These are phyloP conservation scores for Palaemon carinicauda DNA, from an alignment of 1,140 invertebrate genomes.

Conservation along the genomic window DNA sequence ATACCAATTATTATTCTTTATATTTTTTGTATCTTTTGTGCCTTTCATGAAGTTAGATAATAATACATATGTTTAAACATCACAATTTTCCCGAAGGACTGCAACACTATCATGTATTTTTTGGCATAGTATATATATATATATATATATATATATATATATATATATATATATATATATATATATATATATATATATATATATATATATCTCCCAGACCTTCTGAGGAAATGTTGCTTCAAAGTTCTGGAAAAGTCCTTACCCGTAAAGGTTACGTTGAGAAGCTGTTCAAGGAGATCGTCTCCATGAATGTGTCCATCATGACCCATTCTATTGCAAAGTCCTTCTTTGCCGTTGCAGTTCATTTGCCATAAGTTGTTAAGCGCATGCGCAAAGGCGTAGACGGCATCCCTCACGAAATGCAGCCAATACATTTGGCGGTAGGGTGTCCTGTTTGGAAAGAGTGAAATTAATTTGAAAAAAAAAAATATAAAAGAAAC, in stretches of 20 bases:
- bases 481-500: too few relatives aligned
- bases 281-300: constrained; percentile 65
- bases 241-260: constrained; percentile 56
- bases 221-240: not conserved
- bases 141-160: too few relatives aligned
- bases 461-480: not conserved
- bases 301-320: constrained; percentile 64
- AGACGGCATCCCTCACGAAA: constrained; percentile 70
- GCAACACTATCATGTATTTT: too few relatives aligned
- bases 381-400: constrained; percentile 69
- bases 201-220: too few relatives aligned
- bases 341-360: constrained; percentile 64
- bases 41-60: too few relatives aligned
- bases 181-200: too few relatives aligned
- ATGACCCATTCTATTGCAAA: constrained; percentile 65
- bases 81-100: too few relatives aligned
- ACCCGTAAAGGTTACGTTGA: constrained; percentile 70
- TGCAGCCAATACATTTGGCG: constrained; percentile 68
- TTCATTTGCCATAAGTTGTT: constrained; percentile 65
- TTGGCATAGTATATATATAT: too few relatives aligned
- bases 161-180: too few relatives aligned
- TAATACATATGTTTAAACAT: too few relatives aligned
- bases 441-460: not conserved
- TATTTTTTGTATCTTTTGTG: too few relatives aligned
- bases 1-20: too few relatives aligned